Evolutionary conservation across 2,113 vertebrate species (phyloP), one percentile per base, ranked within the genome.

Genomic region (Callipepla squamata): DNA sequence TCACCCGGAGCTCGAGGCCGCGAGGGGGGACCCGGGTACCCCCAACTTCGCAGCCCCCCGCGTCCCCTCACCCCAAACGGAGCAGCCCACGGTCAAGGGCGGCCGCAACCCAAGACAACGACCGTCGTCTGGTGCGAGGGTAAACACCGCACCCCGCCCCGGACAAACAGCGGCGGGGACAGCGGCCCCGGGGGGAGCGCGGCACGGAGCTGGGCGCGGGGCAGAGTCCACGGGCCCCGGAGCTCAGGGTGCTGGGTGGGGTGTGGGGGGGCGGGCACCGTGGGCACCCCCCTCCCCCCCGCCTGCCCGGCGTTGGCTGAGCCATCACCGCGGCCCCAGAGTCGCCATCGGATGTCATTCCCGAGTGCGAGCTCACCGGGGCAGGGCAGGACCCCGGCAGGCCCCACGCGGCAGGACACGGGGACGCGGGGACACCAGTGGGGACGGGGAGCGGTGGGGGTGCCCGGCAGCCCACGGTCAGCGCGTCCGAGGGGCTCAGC

Each of bases 91-190:
- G 86, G 82, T 74, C 80, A 80, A 88, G 86, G 74, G 86, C 57
- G 13, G 85, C 55, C 42, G 6, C 10, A 36, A 79, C 90, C 67
- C 94, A 68, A 82, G 88, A 87, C 79, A 40, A 47, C 8, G 17
- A 78, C 77, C 80, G 85, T 70, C 36, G 50, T 80, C 45, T 30
- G 55, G 78, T 32, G 14, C 9, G 72, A 93, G 88, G 83, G 95
- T 92, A 95, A 95, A 96, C 69, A 96, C 84, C 50, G 45, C 91
- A 93, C 95, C 94, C 94, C 80, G 20, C 95, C 95, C 94, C 91
- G 83, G 91, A 91, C 91, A 96, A 96, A 96, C 94, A 96, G 90
- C 51, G 32, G 59, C 14, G 50, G 93, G 87, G 95, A 93, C 92
- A 89, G 87, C 81, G 70, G 92, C 88, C 72, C 72, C 30, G 80